Evolutionary conservation across 1,140 invertebrate genomes (phyloP).

Genomic region (Ctenoplectra terminalis): DNA sequence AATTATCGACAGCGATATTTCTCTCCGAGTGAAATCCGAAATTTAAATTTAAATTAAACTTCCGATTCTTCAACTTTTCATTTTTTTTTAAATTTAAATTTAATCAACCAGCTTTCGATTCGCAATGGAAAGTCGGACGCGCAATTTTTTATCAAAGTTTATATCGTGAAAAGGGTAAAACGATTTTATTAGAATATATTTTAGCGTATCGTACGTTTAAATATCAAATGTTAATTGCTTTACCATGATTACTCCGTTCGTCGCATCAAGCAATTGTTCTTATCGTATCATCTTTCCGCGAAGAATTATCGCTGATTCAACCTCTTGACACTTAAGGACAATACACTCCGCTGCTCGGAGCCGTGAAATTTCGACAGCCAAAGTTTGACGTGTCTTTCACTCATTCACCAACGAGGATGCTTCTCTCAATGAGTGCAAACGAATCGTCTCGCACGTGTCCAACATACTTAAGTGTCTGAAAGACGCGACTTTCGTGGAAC

Average conservation of each 20-base stretch:
- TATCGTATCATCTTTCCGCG: slow-evolving; percentile 1
- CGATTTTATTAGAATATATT: too few species aligned
- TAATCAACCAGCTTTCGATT: neutral
- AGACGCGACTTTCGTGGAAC: slow-evolving; percentile 24
- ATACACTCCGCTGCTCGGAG: neutral
- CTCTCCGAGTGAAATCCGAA: too few species aligned
- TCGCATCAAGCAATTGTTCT: neutral
- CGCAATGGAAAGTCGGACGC: neutral
- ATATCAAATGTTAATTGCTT: too few species aligned
- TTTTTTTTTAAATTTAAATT: neutral
- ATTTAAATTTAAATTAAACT: neutral
- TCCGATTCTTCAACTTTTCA: neutral
- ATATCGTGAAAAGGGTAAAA: neutral
- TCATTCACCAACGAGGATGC: slow-evolving; percentile 15
- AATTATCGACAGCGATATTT: too few species aligned
- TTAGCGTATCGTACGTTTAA: too few species aligned
- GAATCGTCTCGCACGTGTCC: slow-evolving; percentile 51
- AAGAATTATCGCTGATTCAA: slow-evolving; percentile 36
- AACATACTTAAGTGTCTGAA: slow-evolving; percentile 41
- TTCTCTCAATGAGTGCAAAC: slow-evolving; percentile 54
- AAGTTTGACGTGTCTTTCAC: slow-evolving; percentile 5
- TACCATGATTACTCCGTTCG: slow-evolving; percentile 9
- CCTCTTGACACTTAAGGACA: slow-evolving; percentile 14
- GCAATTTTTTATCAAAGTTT: neutral
- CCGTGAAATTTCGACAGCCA: slow-evolving; percentile 32